These are phyloP conservation scores for Dreissena polymorpha DNA, from an alignment of 1,140 invertebrate species.

Conservation along the genomic window DNA sequence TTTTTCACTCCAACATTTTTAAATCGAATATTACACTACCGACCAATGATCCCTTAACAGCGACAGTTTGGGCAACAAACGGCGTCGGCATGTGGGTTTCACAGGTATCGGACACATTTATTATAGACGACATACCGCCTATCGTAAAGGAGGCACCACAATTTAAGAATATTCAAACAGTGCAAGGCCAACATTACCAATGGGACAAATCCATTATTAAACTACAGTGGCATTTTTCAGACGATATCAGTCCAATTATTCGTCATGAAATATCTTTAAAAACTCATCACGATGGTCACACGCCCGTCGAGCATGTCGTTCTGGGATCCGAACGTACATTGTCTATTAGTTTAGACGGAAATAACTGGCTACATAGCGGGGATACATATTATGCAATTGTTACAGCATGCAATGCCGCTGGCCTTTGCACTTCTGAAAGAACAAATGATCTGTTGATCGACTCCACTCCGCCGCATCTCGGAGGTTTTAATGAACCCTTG, in stretches of 20 bases:
- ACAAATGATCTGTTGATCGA: conserved; percentile 37
- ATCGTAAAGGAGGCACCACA: not conserved
- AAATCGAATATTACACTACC: conserved; percentile 38
- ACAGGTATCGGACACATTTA: conserved; percentile 39
- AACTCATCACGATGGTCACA: conserved; percentile 26
- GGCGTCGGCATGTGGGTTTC: conserved; percentile 30
- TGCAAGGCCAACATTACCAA: conserved; percentile 6
- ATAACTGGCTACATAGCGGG: not conserved
- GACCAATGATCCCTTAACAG: conserved; percentile 35
- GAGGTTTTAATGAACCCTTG: conserved; percentile 24
- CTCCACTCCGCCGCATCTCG: conserved; percentile 43
- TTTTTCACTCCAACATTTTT: conserved; percentile 12
- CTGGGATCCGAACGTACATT: not conserved
- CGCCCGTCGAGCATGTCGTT: not conserved
- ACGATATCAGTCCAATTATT: conserved; percentile 3
- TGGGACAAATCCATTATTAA: conserved; percentile 34
- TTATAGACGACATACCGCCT: conserved; percentile 32
- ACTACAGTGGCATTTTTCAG: conserved; percentile 13
- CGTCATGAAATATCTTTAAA: not conserved
- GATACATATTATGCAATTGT: too few relatives aligned
- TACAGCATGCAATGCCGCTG: conserved; percentile 5
- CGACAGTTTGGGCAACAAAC: conserved; percentile 46
- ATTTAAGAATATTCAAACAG: conserved; percentile 1
- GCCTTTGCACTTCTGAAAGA: conserved; percentile 20
- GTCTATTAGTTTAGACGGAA: conserved; percentile 15